phyloP scores from a whole-genome alignment of 2,888 invertebrate genomes.

The Tetanocera ferruginea region DNA sequence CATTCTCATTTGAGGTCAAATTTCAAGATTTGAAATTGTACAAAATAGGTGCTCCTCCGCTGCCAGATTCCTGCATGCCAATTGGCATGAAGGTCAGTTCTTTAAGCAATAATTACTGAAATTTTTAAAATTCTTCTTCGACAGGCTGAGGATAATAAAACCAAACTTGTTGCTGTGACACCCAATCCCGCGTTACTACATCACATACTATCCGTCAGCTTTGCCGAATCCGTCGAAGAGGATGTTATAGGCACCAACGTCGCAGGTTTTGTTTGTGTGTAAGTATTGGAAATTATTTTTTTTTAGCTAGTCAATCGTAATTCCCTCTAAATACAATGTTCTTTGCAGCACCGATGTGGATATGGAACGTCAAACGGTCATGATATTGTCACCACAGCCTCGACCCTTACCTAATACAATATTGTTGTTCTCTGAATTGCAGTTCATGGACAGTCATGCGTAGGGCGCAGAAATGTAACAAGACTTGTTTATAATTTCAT shows the following conservation, averaged over 20 bases:
- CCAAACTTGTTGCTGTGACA: slow-evolving; percentile 86
- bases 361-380: slow-evolving; percentile 86
- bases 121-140: background rate
- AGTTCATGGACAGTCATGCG: slow-evolving; percentile 92
- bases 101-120: background rate
- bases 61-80: slow-evolving; percentile 97
- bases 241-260: slow-evolving; percentile 90
- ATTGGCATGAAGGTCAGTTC: slow-evolving; percentile 86
- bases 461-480: slow-evolving; percentile 38
- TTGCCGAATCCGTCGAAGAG: slow-evolving; percentile 85
- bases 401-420: slow-evolving; percentile 91
- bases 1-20: slow-evolving; percentile 94
- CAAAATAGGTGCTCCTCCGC: slow-evolving; percentile 92
- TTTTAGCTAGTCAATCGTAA: background rate
- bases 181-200: slow-evolving; percentile 85
- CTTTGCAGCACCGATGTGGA: slow-evolving; percentile 88
- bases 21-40: slow-evolving; percentile 90
- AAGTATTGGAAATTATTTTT: slow-evolving; percentile 70
- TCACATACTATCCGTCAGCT: slow-evolving; percentile 90
- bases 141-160: slow-evolving; percentile 83
- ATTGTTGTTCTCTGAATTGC: slow-evolving; percentile 89
- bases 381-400: slow-evolving; percentile 93
- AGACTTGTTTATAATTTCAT: background rate
- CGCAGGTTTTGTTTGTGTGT: slow-evolving; percentile 93
- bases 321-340: background rate